These are phyloP conservation scores for Hippocampus abdominalis DNA, from an alignment of 2,113 vertebrate genomes.

Conservation along the genomic window DNA sequence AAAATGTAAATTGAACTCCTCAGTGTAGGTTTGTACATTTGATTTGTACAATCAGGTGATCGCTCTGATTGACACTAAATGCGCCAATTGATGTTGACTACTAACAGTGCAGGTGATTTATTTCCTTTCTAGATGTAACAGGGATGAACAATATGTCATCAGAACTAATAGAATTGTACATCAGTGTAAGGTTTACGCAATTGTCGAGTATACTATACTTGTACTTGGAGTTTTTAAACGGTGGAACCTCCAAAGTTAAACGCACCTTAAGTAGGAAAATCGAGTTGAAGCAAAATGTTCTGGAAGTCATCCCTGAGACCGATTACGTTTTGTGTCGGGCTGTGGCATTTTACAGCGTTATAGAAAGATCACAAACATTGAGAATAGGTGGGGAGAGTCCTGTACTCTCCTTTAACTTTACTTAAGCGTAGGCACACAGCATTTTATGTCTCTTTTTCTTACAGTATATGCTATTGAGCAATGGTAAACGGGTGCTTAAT, in stretches of 20 bases:
- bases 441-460: too few species aligned
- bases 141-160: not conserved
- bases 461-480: too few species aligned
- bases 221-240: not conserved
- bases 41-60: conserved; percentile 47
- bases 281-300: too few species aligned
- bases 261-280: not conserved
- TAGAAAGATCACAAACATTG: too few species aligned
- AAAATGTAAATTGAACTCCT: conserved; percentile 29
- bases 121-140: not conserved
- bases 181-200: not conserved
- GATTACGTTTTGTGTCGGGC: too few species aligned
- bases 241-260: conserved; percentile 1
- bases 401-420: too few species aligned
- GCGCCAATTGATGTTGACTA: conserved; percentile 7
- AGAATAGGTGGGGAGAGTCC: too few species aligned
- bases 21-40: conserved; percentile 57
- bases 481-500: too few species aligned
- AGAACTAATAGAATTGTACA: conserved; percentile 12
- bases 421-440: too few species aligned
- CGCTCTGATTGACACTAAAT: conserved; percentile 22
- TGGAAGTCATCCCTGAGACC: too few species aligned
- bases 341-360: too few species aligned
- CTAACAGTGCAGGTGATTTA: conserved; percentile 9
- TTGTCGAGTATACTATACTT: not conserved